Conservation (phyloP, 2,888 invertebrate genomes). For the Lymantria monacha region DNA sequence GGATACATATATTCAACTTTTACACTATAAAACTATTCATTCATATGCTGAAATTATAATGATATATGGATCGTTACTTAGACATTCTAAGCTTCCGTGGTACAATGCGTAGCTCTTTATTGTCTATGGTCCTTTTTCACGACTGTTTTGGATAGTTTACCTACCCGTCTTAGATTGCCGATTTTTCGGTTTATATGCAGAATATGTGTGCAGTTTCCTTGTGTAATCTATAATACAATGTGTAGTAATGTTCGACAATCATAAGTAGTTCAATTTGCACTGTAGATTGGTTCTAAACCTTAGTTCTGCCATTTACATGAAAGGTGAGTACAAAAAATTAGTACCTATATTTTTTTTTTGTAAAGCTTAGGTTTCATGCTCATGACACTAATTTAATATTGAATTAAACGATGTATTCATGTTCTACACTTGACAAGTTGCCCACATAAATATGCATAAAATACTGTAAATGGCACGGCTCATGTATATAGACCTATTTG, state of each 20-base stretch:
- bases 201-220: conserved; percentile 63
- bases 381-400: conserved; percentile 29
- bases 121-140: conserved; percentile 79
- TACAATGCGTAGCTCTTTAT: conserved; percentile 40
- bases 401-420: conserved; percentile 12
- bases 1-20: too few relatives aligned
- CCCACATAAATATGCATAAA: conserved; percentile 41
- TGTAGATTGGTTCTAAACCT: conserved; percentile 51
- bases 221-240: conserved; percentile 45
- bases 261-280: conserved; percentile 48
- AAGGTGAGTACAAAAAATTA: conserved; percentile 80
- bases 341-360: conserved; percentile 65
- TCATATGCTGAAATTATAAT: conserved; percentile 21
- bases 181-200: conserved; percentile 66
- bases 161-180: conserved; percentile 77
- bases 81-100: conserved; percentile 31
- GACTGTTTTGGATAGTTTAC: conserved; percentile 82
- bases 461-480: conserved; percentile 48
- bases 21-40: conserved; percentile 17
- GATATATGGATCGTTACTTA: conserved; percentile 38
- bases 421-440: neutral
- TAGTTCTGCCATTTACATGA: conserved; percentile 81
- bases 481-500: conserved; percentile 66
- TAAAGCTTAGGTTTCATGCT: conserved; percentile 44
- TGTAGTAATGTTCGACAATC: conserved; percentile 62